Base-by-base conservation (phyloP, 2,888 invertebrate genomes). In the Danaus chrysippus region DNA sequence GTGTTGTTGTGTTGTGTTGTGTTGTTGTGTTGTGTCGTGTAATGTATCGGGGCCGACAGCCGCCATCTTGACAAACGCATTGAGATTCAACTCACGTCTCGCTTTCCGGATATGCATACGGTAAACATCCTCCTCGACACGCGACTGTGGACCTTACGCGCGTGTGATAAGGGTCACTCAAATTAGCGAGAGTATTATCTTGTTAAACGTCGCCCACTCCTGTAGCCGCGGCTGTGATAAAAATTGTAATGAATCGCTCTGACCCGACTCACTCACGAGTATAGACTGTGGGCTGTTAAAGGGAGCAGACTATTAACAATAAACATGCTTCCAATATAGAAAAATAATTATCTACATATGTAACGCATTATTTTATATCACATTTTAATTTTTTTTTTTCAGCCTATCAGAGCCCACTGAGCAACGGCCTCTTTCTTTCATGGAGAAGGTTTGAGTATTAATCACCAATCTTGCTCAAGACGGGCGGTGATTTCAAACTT, bases 21-120 rank as follows among this genome's bases (percentile, higher is more conserved):
- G 58, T 55, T 42, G 42, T 58, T 56, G 49, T 59, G 56, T 59
- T 58, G 57, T 57, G 57, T 52, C 6, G 15, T 17, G 17, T 49
- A 15, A 49, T 17, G 54, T 41, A 42, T 42, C 44, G 58, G 57
- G 54, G 58, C 44, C 44, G 23, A 55, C 46, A 63, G 63, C 70
- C 62, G 77, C 77, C 80, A 77, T 77, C 77, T 79, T 77, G 77
- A 75, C 76, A 78, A 77, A 75, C 79, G 75, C 76, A 84, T 85
- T 86, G 76, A 70, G 72, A 85, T 86, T 80, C 84, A 75, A 67
- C 73, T 79, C 84, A 85, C 86, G 86, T 83, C 79, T 71, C 71
- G 67, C 73, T 61, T 63, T 56, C 58, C 59, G 55, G 62, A 56
- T 56, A 49, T 43, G 57, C 61, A 62, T 59, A 62, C 59, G 19